Conservation (phyloP, 2,113 vertebrate genomes). For the Chloebia gouldiae region DNA sequence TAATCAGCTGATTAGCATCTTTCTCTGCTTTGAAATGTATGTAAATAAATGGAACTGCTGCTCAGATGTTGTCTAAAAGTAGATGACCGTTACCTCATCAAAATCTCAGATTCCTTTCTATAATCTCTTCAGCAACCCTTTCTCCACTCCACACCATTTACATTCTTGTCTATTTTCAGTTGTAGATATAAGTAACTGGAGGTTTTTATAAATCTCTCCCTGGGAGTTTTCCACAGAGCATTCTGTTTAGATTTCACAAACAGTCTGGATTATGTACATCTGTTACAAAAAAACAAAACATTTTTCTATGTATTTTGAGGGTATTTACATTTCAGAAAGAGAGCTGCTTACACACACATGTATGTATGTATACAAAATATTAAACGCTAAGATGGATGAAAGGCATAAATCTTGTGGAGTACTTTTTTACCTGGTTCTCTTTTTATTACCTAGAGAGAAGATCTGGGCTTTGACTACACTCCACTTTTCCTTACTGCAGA, state of each 20-base stretch:
- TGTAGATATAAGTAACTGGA: constrained; percentile 28
- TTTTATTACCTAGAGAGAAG: background rate
- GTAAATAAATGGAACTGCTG: background rate
- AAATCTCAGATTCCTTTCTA: background rate
- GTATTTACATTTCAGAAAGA: constrained; percentile 40
- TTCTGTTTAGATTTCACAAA: constrained; percentile 22
- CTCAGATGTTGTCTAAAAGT: background rate
- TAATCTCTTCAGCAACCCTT: background rate
- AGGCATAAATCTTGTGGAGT: background rate
- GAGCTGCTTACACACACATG: background rate
- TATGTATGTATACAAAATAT: background rate
- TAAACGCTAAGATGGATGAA: background rate
- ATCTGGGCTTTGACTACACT: background rate
- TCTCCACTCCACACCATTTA: background rate
- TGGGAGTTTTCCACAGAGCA: background rate
- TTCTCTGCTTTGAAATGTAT: constrained; percentile 41
- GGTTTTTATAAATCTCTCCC: background rate
- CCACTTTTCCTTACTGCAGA: constrained; percentile 4
- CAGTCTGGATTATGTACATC: constrained; percentile 41
- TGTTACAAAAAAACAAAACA: constrained; percentile 18
- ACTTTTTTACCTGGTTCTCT: background rate
- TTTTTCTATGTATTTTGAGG: background rate
- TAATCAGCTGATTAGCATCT: constrained; percentile 17
- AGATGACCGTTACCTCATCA: background rate
- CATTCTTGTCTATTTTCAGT: background rate